A percentile compares a stretch with the other conserved stretches of the same genome.
Evolutionary conservation across 2,113 vertebrate species (phyloP).

Genomic region (Esox niger): DNA sequence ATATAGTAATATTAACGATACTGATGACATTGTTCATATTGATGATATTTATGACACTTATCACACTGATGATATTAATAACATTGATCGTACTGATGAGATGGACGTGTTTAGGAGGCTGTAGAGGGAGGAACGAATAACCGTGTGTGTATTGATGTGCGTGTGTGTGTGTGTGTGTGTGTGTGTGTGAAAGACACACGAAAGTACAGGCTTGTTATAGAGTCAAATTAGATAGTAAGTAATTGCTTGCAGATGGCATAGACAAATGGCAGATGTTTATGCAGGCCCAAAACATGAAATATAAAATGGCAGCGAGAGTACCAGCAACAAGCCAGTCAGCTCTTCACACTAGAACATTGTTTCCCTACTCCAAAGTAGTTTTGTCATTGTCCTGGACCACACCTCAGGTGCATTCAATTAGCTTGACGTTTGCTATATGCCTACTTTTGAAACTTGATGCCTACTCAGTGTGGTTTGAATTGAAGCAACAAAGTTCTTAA

Average conservation of each 20-base stretch:
- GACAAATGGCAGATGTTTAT: constrained; percentile 20
- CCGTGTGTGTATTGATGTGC: neutral
- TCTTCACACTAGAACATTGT: too few species aligned
- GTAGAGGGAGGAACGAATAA: too few species aligned
- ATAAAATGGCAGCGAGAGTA: neutral
- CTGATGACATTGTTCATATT: neutral
- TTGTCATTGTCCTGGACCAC: too few species aligned
- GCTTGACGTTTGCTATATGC: too few species aligned
- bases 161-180: too few species aligned
- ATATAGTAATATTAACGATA: neutral
- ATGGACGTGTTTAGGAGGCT: neutral
- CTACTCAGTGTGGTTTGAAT: too few species aligned
- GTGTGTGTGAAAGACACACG: neutral
- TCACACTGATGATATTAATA: neutral
- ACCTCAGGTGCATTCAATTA: too few species aligned
- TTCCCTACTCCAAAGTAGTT: too few species aligned
- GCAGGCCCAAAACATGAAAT: constrained; percentile 15
- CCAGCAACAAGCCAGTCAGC: neutral
- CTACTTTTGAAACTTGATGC: too few species aligned
- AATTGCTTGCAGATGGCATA: constrained; percentile 26
- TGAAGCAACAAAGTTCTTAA: too few species aligned
- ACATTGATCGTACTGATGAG: neutral
- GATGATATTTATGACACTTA: neutral
- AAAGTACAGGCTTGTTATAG: constrained; percentile 13
- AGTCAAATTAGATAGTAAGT: constrained; percentile 21